A percentile compares a stretch with the other conserved stretches of the same genome.
Evolutionary conservation across 2,888 invertebrate genomes (phyloP).

Genomic region (Mantis religiosa): DNA sequence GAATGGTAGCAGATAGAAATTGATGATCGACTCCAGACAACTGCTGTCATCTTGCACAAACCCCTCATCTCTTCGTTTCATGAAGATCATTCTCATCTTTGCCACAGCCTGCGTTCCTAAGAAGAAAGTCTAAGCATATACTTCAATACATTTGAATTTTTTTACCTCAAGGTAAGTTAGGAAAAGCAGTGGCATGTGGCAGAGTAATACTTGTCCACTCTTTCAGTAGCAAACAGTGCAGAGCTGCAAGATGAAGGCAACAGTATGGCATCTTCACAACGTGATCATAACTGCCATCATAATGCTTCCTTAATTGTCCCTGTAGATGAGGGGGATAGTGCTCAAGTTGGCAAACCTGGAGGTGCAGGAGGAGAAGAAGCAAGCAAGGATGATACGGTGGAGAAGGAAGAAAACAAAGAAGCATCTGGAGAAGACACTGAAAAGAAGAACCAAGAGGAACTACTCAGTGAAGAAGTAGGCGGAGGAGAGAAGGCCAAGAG

Average conservation of each 20-base stretch:
- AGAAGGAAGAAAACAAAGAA: conserved; percentile 28
- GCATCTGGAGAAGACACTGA: conserved; percentile 21
- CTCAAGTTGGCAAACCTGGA: conserved; percentile 38
- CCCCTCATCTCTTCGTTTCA: not conserved
- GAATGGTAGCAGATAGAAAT: not conserved
- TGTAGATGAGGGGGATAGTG: conserved; percentile 45
- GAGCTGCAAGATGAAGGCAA: not conserved
- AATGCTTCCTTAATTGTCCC: conserved; percentile 39
- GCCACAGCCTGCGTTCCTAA: not conserved
- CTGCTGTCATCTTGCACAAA: not conserved
- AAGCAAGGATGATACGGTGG: conserved; percentile 39
- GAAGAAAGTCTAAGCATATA: not conserved
- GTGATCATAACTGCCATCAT: conserved; percentile 32
- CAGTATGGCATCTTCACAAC: not conserved
- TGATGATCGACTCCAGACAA: not conserved
- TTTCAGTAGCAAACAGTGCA: conserved; percentile 26
- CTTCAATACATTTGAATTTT: not conserved
- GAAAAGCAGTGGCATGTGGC: not conserved
- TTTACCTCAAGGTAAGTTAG: not conserved
- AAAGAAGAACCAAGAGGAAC: conserved; percentile 30
- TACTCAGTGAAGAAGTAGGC: conserved; percentile 28
- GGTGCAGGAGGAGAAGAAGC: conserved; percentile 44
- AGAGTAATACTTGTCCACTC: conserved; percentile 30
- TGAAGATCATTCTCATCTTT: not conserved
- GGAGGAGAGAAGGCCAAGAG: conserved; percentile 33